Base-by-base conservation (phyloP, 2,113 vertebrate genomes). In the Neomonachus schauinslandi region DNA sequence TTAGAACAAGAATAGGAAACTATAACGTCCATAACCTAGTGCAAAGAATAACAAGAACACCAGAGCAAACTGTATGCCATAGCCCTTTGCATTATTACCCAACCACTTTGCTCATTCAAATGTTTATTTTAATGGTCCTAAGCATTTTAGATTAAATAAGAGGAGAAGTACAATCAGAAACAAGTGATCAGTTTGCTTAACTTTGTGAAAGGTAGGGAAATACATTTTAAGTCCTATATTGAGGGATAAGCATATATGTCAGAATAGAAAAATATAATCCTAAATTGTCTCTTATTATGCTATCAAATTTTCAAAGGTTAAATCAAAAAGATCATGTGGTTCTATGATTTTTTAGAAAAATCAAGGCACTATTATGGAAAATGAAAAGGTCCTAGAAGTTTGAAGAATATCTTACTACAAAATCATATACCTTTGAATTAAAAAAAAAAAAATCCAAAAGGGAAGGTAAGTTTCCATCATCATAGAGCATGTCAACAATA, bases 141-240 rank as follows among this genome's bases (percentile, higher is more conserved):
- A 89, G 61, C 21, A 61, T 77, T 81, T 91, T n/a, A 91, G 10
- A 82, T 89, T 57, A 97, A 89, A 77, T 28, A 81, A 76, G 26
- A 67, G 7, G 26, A 67, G 7, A 92, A 81, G 7, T 55, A 74
- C 2, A 83, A 76, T 74, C 28, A 74, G n/a, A 89, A 53, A 89
- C 33, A 11, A 69, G 1, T 69, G n/a, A 76, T 81, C 22, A 89
- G 28, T 6, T 61, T 92, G 31, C 31, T 63, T 31, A 77, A 9
- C 10, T 55, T 95, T 69, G 74, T 77, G n/a, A 81, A 36, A 94
- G 21, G 22, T 19, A 91, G n/a, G 18, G 28, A 89, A 71, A 91
- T 21, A 74, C 1, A 42, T 21, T 86, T 21, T 80, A 89, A 95
- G 89, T 81, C 21, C 15, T 71, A 63, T 42, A 76, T 49, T 21